Percentiles rank a stretch among this genome's conserved stretches.
phyloP scores from a whole-genome alignment of 2,113 vertebrate species.

The Prochilodus magdalenae region DNA sequence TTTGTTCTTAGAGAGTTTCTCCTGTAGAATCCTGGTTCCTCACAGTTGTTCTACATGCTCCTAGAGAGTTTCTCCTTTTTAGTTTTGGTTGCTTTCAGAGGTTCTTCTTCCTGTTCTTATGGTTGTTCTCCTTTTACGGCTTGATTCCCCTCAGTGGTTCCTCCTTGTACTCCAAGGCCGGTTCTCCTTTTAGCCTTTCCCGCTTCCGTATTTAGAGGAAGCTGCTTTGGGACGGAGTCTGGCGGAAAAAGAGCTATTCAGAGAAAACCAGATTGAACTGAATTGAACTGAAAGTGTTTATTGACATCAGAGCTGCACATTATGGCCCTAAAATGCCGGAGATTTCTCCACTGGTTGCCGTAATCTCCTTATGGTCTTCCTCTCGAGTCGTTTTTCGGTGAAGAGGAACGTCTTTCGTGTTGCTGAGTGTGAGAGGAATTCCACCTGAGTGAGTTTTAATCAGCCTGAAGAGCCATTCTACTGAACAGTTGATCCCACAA shows the following conservation, averaged over 20 bases:
- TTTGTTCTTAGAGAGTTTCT: no score
- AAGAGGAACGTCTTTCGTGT: background rate
- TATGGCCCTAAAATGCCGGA: background rate
- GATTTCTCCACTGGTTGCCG: background rate
- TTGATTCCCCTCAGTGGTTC: background rate
- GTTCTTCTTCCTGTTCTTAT: no score
- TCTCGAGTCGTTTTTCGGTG: no score
- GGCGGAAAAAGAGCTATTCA: no score
- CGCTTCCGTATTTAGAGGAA: background rate
- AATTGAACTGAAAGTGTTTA: background rate
- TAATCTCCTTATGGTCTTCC: background rate
- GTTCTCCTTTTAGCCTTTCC: background rate
- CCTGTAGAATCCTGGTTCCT: background rate
- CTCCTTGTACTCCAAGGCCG: background rate
- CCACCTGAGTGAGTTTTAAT: slow-evolving; percentile 39
- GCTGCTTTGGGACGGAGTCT: no score
- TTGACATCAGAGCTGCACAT: background rate
- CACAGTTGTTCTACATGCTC: background rate
- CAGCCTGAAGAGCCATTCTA: background rate
- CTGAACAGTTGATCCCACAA: no score
- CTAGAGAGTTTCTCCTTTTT: background rate
- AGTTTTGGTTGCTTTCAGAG: no score
- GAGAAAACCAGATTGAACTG: background rate
- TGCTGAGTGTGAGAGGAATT: slow-evolving; percentile 16
- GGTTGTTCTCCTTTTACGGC: no score